Evolutionary conservation across 2,113 vertebrate genomes (phyloP).

Genomic region (Paedocypris sp.): DNA sequence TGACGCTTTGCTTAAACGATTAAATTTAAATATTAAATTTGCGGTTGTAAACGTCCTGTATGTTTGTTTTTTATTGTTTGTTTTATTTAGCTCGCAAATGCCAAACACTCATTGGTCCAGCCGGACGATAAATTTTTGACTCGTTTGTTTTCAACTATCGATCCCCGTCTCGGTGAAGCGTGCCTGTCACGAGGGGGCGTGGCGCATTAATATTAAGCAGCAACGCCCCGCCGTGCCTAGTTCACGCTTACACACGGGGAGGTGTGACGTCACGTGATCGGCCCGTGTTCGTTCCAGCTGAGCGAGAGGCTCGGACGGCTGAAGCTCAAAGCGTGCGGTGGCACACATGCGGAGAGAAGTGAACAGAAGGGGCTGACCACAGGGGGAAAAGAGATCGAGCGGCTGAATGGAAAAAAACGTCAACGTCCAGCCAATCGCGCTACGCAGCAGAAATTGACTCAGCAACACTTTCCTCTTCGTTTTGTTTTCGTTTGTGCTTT

Average conservation of each 20-base stretch:
- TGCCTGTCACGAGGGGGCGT: constrained; percentile 51
- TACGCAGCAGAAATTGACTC: constrained; percentile 32
- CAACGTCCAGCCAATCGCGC: constrained; percentile 52
- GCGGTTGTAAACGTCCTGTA: neutral
- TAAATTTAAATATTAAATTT: neutral
- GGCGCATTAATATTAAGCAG: constrained; percentile 52
- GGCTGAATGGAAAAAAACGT: constrained; percentile 45
- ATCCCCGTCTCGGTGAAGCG: constrained; percentile 34
- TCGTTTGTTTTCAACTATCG: neutral
- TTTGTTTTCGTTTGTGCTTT: constrained; percentile 1
- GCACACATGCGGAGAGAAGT: constrained; percentile 26
- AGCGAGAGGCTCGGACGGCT: constrained; percentile 50
- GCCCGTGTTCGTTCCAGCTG: constrained; percentile 68
- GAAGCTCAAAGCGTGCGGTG: constrained; percentile 40
- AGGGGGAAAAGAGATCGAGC: constrained; percentile 47
- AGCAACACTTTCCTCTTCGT: constrained; percentile 1
- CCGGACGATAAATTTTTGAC: neutral
- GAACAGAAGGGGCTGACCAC: constrained; percentile 25
- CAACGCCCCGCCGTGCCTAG: neutral
- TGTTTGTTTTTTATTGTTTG: neutral
- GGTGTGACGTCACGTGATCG: constrained; percentile 65
- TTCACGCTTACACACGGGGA: constrained; percentile 31
- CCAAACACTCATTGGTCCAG: neutral
- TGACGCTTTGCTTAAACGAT: too few species aligned
- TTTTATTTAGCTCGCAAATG: too few species aligned